phyloP scores from a whole-genome alignment of 2,888 invertebrate genomes.

The Proisotoma minuta region DNA sequence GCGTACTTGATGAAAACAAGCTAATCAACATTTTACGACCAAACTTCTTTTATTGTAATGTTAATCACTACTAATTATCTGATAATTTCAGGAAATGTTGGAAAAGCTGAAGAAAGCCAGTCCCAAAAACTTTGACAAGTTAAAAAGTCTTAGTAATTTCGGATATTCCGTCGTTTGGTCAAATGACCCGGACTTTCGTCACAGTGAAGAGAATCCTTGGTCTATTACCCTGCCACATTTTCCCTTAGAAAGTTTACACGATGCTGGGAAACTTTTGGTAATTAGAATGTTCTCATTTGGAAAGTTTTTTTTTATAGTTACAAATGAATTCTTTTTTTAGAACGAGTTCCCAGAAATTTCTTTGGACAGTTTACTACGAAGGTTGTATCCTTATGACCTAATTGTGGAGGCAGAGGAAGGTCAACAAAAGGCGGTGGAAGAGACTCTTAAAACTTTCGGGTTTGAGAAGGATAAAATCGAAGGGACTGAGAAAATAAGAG shows the following conservation, averaged over 20 bases:
- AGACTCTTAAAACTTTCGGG: constrained; percentile 64
- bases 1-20: too few species aligned
- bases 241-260: constrained; percentile 72
- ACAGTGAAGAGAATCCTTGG: constrained; percentile 33
- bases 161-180: constrained; percentile 73
- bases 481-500: too few species aligned
- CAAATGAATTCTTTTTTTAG: background rate
- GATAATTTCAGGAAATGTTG: constrained; percentile 59
- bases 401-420: constrained; percentile 71
- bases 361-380: constrained; percentile 64
- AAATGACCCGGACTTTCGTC: constrained; percentile 61
- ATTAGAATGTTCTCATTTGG: constrained; percentile 12
- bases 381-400: constrained; percentile 77
- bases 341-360: constrained; percentile 63
- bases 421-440: constrained; percentile 60
- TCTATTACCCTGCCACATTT: constrained; percentile 73
- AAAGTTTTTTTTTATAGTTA: background rate
- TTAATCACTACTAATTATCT: too few species aligned
- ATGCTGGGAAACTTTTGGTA: constrained; percentile 66
- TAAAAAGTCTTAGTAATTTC: constrained; percentile 67
- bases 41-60: too few species aligned
- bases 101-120: constrained; percentile 54
- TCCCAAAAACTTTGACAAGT: constrained; percentile 56
- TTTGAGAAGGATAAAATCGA: too few species aligned
- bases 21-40: too few species aligned